A percentile compares a stretch with the other conserved stretches of the same genome.
Evolutionary conservation across 2,797 vertebrate genomes (phyloP).

Genomic region (Parauchenoglanis ngamensis): DNA sequence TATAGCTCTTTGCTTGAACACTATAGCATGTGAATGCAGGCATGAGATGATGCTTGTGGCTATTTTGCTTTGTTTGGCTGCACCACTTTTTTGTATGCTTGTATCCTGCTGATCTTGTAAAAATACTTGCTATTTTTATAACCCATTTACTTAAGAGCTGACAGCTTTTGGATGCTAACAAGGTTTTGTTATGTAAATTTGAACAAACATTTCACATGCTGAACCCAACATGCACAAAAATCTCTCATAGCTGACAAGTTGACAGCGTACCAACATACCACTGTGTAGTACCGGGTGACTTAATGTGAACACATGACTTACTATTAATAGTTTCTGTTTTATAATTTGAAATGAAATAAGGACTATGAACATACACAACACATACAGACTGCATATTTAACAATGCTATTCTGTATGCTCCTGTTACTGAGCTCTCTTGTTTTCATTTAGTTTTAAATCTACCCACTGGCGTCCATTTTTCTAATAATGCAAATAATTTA

Average conservation of each 20-base stretch:
- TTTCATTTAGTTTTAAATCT: neutral
- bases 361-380: neutral
- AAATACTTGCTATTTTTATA: conserved; percentile 63
- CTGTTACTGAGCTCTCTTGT: neutral
- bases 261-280: neutral
- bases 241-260: neutral
- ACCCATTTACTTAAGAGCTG: conserved; percentile 68
- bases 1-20: conserved; percentile 55
- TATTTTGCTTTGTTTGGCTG: conserved; percentile 66
- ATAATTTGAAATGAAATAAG: neutral
- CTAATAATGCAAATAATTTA: conserved; percentile 17
- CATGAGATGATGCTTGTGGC: conserved; percentile 67
- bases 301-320: neutral
- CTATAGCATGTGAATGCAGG: conserved; percentile 59
- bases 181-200: conserved; percentile 64
- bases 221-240: conserved; percentile 12
- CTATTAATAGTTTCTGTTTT: neutral
- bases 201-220: conserved; percentile 21
- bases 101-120: conserved; percentile 69
- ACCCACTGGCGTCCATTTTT: neutral
- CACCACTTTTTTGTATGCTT: conserved; percentile 59
- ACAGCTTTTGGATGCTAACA: conserved; percentile 70
- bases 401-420: neutral
- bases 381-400: neutral
- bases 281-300: neutral